Conservation (phyloP, 2,888 invertebrate species). For the Norana najaformis region DNA sequence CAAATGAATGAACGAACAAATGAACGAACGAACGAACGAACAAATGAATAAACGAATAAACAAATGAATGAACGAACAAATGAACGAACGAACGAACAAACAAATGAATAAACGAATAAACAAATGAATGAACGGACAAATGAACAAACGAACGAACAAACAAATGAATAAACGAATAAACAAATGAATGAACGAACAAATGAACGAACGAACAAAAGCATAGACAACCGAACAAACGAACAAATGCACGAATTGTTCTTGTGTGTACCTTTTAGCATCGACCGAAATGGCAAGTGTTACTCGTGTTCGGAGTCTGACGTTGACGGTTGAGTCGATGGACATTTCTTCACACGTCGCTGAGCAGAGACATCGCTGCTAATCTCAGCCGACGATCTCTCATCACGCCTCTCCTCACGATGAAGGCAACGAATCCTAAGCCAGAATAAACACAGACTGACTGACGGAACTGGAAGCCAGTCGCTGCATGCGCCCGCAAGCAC, state of each 20-base stretch:
- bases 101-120: too few species aligned
- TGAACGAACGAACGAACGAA: too few species aligned
- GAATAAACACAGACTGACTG: background rate
- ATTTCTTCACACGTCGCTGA: background rate
- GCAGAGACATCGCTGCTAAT: background rate
- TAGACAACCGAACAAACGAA: background rate
- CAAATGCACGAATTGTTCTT: background rate
- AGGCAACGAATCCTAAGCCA: background rate
- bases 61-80: background rate
- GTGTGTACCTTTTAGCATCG: background rate
- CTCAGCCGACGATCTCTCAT: background rate
- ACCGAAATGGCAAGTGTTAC: background rate
- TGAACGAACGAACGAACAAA: background rate
- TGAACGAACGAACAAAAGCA: too few species aligned
- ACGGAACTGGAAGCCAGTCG: too few species aligned
- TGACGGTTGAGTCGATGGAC: background rate
- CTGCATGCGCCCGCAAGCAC: too few species aligned
- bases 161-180: too few species aligned
- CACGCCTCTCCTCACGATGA: background rate
- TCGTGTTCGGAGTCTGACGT: background rate
- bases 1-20: too few species aligned
- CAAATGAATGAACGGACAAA: too few species aligned
- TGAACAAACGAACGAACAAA: too few species aligned
- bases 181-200: too few species aligned
- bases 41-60: background rate